Base-by-base conservation (phyloP, 2,888 invertebrate genomes). In the Apoda limacodes region DNA sequence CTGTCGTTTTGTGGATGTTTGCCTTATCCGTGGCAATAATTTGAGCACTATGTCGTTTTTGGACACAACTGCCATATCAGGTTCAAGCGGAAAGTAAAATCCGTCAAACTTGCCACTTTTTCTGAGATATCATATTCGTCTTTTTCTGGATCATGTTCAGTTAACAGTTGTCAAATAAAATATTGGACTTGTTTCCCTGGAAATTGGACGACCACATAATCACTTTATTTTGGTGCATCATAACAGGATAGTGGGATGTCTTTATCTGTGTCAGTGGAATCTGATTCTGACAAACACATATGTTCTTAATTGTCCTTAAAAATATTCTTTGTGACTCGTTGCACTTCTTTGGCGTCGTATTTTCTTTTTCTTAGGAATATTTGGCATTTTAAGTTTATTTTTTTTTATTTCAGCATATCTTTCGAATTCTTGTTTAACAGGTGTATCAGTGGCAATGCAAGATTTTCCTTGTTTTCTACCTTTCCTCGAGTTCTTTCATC, bases 11-110 rank as follows among this genome's bases (percentile, higher is more conserved):
- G n/a, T n/a, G n/a, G n/a, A n/a, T n/a, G n/a, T n/a, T 17, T 22
- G 22, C 20, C 24, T 9, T 13, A 21, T 32, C 24, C 20, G 22
- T 12, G 26, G 25, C 29, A 29, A 26, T 19, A 35, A 32, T 31
- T 25, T 28, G 20, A 32, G 20, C 22, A 21, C 28, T 17, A 32
- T 32, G 22, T 28, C 35, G 25, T 32, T 14, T 12, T 15, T 10
- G 13, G n/a, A 7, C 10, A 31, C 28, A 24, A 28, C 22, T 15
- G 30, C 30, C 10, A 35, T 11, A 31, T 35, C 35, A 9, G 31
- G 27, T 35, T 28, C 22, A 35, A 22, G 25, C n/a, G 35, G 35
- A 31, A 24, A 35, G 25, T 31, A 32, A 35, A 35, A 35, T 10
- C 17, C 25, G 13, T 31, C 25, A 27, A 28, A 22, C 21, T 35